Base-by-base conservation (phyloP, 1,140 invertebrate genomes). In the Hirudo medicinalis region DNA sequence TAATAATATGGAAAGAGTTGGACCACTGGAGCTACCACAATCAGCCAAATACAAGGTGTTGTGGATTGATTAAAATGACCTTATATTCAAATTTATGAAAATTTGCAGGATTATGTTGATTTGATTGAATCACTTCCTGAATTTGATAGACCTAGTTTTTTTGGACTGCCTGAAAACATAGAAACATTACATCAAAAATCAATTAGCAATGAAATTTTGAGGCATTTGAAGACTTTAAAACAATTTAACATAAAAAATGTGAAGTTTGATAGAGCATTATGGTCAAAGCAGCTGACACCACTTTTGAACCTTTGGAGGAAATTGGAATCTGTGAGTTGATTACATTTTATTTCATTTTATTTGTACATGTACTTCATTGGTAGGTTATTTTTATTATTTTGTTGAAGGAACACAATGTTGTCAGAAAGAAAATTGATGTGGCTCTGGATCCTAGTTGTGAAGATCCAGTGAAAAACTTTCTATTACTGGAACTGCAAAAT, bases 121-220 rank as follows among this genome's bases (percentile, higher is more conserved):
- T 76, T 84, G 17, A 83, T 91, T n/a, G 85, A 86, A 63, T 80
- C 79, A 66, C 77, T 91, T 9, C 85, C 87, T 17, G 88, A 90
- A 49, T 81, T 81, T 67, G 89, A 91, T 76, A 82, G 84, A 20
- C 88, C 90, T 6, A 83, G 84, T 9, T 86, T 87, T 75, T 91
- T 92, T 80, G 90, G 90, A 15, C 78, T 93, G 17, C 90, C 91
- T 1, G 86, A 87, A 68, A 93, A 93, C 78, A 89, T 92, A 69
- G 87, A 90, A 72, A 82, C 87, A 72, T 87, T 89, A 68, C 89
- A 89, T 83, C 89, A 92, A 79, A 84, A 87, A 73, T 87, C 87
- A 53, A 84, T 85, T 19, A 88, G 88, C 69, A 80, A 81, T 36
- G 80, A 84, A 69, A 85, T 89, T 15, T 85, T 91, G 63, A 76